Conservation (phyloP, 2,888 invertebrate genomes). For the Sympetrum striolatum region DNA sequence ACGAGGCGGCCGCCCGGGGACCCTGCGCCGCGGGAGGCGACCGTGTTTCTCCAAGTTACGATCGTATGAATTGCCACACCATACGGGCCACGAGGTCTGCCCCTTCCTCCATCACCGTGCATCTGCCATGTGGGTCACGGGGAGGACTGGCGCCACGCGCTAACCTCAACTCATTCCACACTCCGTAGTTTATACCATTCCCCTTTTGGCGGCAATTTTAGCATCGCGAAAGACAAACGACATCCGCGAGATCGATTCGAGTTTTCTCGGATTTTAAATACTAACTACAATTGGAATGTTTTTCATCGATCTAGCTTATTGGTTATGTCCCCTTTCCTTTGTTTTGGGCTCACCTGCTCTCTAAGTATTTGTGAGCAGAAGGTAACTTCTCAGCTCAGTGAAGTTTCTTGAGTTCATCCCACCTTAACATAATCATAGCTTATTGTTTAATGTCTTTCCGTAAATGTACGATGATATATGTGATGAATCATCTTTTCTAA, state of each 20-base stretch:
- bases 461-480: no score
- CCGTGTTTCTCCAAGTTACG: neutral
- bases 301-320: no score
- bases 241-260: neutral
- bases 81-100: neutral
- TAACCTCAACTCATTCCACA: neutral
- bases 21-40: constrained; percentile 38
- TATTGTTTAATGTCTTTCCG: no score
- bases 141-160: neutral
- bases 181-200: neutral
- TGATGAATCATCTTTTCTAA: no score
- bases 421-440: no score
- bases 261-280: neutral
- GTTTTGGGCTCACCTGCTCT: no score
- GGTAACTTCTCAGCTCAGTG: no score
- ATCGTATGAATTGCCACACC: constrained; percentile 4
- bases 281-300: neutral
- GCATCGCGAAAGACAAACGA: neutral
- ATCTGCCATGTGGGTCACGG: constrained; percentile 41
- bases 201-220: constrained; percentile 27
- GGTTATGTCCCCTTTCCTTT: no score
- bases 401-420: no score
- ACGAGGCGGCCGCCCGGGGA: constrained; percentile 27
- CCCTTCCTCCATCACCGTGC: neutral
- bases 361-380: no score